Conservation (phyloP, 2,113 vertebrate genomes). For the Corythornis vintsioides region DNA sequence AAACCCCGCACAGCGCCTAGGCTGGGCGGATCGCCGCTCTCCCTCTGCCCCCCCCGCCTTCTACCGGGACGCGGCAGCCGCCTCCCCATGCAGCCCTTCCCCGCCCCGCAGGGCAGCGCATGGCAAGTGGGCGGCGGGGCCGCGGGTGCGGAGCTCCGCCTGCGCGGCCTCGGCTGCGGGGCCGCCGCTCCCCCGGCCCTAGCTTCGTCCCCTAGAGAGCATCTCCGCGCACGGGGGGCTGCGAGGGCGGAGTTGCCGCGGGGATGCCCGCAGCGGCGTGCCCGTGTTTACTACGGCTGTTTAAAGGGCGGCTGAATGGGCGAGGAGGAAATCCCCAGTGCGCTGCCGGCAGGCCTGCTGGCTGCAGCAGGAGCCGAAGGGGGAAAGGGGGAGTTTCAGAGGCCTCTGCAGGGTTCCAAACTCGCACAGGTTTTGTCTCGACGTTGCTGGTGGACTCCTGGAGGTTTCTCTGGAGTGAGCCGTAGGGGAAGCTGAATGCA, state of each 20-base stretch:
- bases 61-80: not conserved
- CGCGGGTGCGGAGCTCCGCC: conserved; percentile 33
- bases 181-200: too few species aligned
- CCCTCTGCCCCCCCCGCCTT: not conserved
- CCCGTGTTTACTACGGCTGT: not conserved
- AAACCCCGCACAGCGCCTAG: not conserved
- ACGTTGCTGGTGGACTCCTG: not conserved
- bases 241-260: not conserved
- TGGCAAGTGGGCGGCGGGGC: conserved; percentile 24
- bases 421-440: not conserved
- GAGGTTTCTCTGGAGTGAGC: not conserved
- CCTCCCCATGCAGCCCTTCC: not conserved
- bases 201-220: not conserved
- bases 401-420: not conserved
- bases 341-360: not conserved
- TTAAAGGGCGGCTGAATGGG: not conserved
- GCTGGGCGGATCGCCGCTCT: not conserved
- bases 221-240: not conserved
- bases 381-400: not conserved
- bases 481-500: not conserved
- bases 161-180: not conserved
- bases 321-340: not conserved
- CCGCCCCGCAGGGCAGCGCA: not conserved
- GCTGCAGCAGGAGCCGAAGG: not conserved
- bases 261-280: not conserved